Evolutionary conservation across 2,113 vertebrate genomes (phyloP).

Genomic region (Dascyllus trimaculatus): DNA sequence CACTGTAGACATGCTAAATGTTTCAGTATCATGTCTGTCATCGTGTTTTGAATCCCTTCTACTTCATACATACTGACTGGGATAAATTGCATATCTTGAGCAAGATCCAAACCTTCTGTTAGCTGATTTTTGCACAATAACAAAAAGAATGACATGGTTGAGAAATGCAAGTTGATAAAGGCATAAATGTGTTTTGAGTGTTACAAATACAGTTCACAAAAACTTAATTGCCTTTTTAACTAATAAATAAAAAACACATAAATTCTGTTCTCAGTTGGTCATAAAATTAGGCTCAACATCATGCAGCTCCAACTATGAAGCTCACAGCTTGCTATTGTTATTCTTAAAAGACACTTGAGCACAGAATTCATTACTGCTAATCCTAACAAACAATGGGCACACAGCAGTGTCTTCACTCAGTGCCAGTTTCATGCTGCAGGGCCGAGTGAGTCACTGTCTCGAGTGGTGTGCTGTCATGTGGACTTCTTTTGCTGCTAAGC

Average conservation of each 20-base stretch:
- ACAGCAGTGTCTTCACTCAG: conserved; percentile 11
- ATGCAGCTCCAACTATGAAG: background rate
- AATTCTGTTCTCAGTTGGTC: background rate
- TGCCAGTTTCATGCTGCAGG: conserved; percentile 4
- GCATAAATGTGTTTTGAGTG: background rate
- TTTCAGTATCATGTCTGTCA: background rate
- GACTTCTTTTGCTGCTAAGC: conserved; percentile 27
- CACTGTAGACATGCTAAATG: background rate
- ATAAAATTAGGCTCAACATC: background rate
- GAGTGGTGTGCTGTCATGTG: conserved; percentile 3
- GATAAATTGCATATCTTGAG: too few relatives aligned
- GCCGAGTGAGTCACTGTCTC: background rate
- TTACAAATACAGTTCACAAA: background rate
- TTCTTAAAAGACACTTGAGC: conserved; percentile 20
- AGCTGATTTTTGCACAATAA: background rate
- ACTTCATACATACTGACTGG: background rate
- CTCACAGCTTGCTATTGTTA: conserved; percentile 16
- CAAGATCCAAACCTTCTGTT: background rate
- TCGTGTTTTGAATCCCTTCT: background rate
- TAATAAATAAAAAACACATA: background rate
- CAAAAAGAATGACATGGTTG: background rate
- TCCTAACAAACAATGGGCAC: conserved; percentile 33
- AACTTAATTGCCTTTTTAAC: background rate
- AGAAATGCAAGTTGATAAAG: background rate
- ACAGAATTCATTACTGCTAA: conserved; percentile 37